phyloP scores from a whole-genome alignment of 2,797 vertebrate genomes.

The Sparidentex hasta region DNA sequence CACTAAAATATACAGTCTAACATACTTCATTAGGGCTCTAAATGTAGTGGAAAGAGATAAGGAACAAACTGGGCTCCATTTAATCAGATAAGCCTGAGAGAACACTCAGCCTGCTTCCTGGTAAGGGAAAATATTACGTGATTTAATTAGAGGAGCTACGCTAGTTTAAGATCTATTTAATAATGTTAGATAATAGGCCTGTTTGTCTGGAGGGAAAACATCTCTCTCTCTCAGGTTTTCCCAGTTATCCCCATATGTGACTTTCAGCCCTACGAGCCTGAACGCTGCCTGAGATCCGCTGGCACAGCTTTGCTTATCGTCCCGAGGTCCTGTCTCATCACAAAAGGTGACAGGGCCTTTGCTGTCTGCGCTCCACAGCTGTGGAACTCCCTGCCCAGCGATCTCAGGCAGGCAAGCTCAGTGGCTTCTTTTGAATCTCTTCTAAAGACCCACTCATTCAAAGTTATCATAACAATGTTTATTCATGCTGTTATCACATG shows the following conservation, averaged over 20 bases:
- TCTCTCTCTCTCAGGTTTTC: not conserved
- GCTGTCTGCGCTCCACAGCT: too few relatives aligned
- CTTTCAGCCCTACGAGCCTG: too few relatives aligned
- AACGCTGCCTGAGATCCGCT: too few relatives aligned
- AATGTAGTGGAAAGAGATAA: constrained; percentile 3
- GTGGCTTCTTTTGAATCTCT: too few relatives aligned
- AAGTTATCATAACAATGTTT: not conserved
- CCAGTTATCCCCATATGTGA: not conserved
- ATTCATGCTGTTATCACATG: not conserved
- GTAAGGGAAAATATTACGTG: not conserved
- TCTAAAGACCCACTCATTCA: too few relatives aligned
- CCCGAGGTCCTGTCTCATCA: too few relatives aligned
- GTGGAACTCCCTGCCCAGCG: too few relatives aligned
- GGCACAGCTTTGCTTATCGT: too few relatives aligned
- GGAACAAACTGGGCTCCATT: not conserved
- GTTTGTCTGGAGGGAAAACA: not conserved
- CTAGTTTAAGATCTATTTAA: not conserved
- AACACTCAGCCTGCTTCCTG: not conserved
- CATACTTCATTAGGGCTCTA: too few relatives aligned
- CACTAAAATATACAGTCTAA: not conserved
- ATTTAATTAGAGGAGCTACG: not conserved
- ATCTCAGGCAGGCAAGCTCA: too few relatives aligned
- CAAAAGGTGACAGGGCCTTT: too few relatives aligned
- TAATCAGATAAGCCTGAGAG: constrained; percentile 12
- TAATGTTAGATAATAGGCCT: not conserved